Evolutionary conservation across 2,888 invertebrate genomes (phyloP).

Genomic region (Trachelus stipa): DNA sequence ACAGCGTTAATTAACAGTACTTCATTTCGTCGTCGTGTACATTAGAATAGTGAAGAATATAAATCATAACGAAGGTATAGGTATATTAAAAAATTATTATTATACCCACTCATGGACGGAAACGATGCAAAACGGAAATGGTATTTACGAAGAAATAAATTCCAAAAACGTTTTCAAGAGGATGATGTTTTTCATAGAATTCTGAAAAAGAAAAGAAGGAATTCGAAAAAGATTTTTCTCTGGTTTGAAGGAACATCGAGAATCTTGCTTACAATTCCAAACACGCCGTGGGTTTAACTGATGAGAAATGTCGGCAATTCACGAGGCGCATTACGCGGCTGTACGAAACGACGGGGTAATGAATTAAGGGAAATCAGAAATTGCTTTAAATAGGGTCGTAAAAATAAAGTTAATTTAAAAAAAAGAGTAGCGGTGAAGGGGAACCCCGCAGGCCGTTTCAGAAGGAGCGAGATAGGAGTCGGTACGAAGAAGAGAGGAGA

Average conservation of each 20-base stretch:
- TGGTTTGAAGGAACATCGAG: background rate
- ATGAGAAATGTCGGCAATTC: conserved; percentile 41
- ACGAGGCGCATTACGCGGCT: conserved; percentile 54
- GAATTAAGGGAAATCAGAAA: conserved; percentile 66
- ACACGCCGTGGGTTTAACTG: conserved; percentile 31
- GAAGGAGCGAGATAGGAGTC: conserved; percentile 26
- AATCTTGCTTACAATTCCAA: conserved; percentile 21
- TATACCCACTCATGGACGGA: background rate
- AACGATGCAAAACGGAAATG: background rate
- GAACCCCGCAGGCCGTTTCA: conserved; percentile 21
- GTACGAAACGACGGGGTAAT: conserved; percentile 58
- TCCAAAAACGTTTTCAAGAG: background rate
- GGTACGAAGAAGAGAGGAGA: conserved; percentile 28
- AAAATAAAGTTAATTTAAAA: conserved; percentile 60
- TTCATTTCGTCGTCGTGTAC: background rate
- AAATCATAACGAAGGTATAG: background rate
- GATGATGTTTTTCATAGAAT: background rate
- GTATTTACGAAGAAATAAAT: background rate
- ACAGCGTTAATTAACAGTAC: background rate
- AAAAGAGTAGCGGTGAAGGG: conserved; percentile 23
- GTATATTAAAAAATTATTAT: background rate
- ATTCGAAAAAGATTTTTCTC: background rate
- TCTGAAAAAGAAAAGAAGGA: background rate
- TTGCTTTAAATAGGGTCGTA: conserved; percentile 63
- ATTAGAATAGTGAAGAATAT: background rate